Evolutionary conservation across 2,797 vertebrate genomes (phyloP), one percentile per base, ranked within the genome.

Genomic region (Cercopithecus petaurista): DNA sequence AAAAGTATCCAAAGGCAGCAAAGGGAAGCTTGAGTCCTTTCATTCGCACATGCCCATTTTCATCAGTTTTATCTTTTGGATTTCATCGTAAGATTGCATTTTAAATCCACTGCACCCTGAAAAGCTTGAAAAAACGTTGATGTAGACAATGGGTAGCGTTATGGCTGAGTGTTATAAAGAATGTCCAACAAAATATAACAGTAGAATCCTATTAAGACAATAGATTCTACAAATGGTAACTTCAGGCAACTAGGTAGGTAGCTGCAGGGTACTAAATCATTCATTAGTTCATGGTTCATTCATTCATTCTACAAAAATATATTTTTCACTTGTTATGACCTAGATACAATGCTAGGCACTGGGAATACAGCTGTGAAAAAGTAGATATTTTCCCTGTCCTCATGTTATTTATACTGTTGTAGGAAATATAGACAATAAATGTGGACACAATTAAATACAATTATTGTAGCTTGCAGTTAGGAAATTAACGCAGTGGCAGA

Each of bases 361-460:
- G 43, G 43, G 52, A 83, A 83, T 90, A 83, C 0, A 89, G 33
- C n/a, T 96, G 26, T 72, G 67, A 86, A 76, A 83, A 81, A 80
- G 36, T 22, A 86, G 22, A 11, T 70, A 41, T 67, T 4, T 80
- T 73, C 55, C 52, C 59, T 96, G 30, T 10, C 41, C 12, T 92
- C 9, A 0, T 85, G 39, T 55, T 80, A 76, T 95, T 98, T 95
- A 72, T 61, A 73, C 48, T 85, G 73, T 70, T 75, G 9, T 76
- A 84, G 80, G 75, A 90, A 84, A 97, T 15, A 85, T 19, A 77
- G 46, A 50, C 24, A 92, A 30, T 64, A 95, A 93, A 81, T 64
- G 70, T 55, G 41, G 41, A 70, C 50, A 92, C 15, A 92, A 87
- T 64, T 70, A 83, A 64, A 95, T 86, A 61, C 4, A 52, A 24